Percentiles rank a stretch among this genome's conserved stretches.
These are phyloP conservation scores for Temnopleurus reevesii DNA, from an alignment of 53 echinoderm and acorn worm species.

Conservation along the genomic window DNA sequence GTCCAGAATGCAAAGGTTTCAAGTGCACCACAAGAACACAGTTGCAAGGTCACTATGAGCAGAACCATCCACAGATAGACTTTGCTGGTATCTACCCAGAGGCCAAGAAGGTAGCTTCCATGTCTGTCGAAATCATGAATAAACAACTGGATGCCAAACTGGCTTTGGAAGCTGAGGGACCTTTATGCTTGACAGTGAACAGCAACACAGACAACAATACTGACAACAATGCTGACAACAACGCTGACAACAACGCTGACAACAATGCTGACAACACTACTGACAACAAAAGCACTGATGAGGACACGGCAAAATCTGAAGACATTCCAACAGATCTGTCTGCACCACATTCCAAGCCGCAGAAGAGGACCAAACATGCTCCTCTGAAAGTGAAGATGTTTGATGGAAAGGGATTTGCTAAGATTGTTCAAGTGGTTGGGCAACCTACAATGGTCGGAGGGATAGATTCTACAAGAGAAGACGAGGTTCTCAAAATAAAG, in stretches of 20 bases:
- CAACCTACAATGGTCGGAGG: neutral
- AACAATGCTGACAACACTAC: neutral
- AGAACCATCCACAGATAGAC: slow-evolving; percentile 68
- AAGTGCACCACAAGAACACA: slow-evolving; percentile 80
- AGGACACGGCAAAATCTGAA: neutral
- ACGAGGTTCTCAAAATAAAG: neutral
- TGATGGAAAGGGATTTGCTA: neutral
- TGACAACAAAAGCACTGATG: neutral
- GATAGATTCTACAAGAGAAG: too few relatives aligned
- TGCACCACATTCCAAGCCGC: neutral
- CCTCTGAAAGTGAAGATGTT: slow-evolving; percentile 46
- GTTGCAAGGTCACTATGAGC: slow-evolving; percentile 84
- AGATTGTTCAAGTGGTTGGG: neutral
- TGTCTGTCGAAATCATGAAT: slow-evolving; percentile 15
- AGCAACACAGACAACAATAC: neutral
- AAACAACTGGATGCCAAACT: slow-evolving; percentile 30
- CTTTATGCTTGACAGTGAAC: slow-evolving; percentile 34
- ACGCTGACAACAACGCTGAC: neutral
- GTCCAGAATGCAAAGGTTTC: slow-evolving; percentile 75
- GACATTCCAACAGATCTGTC: slow-evolving; percentile 25
- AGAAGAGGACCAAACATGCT: neutral
- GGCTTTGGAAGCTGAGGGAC: slow-evolving; percentile 3
- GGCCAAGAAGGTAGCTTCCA: slow-evolving; percentile 56
- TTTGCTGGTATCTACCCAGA: slow-evolving; percentile 66
- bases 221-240: neutral